These are phyloP conservation scores for Turritopsis rubra DNA, from an alignment of 30 jellyfish, hydroid and myxozoan species.

Conservation along the genomic window DNA sequence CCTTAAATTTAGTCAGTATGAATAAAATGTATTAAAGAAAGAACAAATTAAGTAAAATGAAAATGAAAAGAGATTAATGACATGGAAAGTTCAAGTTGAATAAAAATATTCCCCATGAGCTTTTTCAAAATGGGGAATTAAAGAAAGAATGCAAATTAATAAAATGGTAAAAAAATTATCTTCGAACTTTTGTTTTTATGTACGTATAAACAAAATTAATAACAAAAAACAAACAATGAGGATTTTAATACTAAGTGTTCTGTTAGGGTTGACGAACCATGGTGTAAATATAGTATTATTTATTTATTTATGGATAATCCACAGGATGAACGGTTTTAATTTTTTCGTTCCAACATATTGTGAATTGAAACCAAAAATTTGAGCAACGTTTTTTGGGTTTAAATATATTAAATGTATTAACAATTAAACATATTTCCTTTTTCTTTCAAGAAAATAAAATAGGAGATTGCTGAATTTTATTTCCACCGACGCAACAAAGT, in stretches of 20 bases:
- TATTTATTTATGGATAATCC: background rate
- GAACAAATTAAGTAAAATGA: too few species aligned
- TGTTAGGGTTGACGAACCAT: background rate
- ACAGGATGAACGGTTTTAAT: background rate
- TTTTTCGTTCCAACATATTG: background rate
- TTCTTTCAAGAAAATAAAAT: background rate
- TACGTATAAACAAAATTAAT: background rate
- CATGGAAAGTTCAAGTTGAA: too few species aligned
- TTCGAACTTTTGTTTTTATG: too few species aligned
- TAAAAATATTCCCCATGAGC: too few species aligned
- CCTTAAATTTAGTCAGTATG: too few species aligned
- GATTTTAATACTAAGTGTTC: too few species aligned
- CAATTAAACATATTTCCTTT: background rate
- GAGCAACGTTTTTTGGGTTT: background rate
- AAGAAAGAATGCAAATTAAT: too few species aligned
- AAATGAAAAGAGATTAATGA: too few species aligned
- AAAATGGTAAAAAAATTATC: too few species aligned
- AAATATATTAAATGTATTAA: background rate
- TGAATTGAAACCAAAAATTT: background rate
- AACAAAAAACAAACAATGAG: background rate
- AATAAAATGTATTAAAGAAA: too few species aligned
- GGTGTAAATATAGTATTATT: background rate
- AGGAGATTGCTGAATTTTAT: background rate
- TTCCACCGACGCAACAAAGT: background rate
- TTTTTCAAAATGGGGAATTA: too few species aligned